Base-by-base conservation (phyloP, 2,888 invertebrate species). In the Ptychoptera contaminata region DNA sequence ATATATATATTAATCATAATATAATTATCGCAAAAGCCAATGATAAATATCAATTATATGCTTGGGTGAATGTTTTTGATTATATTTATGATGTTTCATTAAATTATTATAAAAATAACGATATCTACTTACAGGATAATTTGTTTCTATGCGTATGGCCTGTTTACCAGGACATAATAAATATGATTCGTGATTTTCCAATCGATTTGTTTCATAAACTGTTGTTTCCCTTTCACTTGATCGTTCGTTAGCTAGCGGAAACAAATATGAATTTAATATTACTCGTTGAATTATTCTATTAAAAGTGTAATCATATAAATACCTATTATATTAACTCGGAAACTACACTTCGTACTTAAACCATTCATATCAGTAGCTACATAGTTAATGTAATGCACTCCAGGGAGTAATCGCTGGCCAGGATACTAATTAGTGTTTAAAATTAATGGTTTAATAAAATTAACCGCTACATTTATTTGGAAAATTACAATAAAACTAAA, bases 321-420 rank as follows among this genome's bases (percentile, higher is more conserved):
- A 76, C 77, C 69, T 63, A 69, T 71, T 42, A 79, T 70, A 49
- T 68, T 70, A 47, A 79, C 67, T 15, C 70, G 70, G 59, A 79
- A 80, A 54, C 71, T 72, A 58, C 79, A 80, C 50, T 71, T 71
- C 40, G 74, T 73, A 51, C 69, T 69, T 55, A 73, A 72, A 40
- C 77, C 77, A 51, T 76, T 71, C 23, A 70, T 69, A 56, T 77
- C 79, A 49, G 72, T 72, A 14, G 76, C 79, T 48, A 77, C 69
- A 53, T 79, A 80, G 46, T 70, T 71, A 15, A 79, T 68, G 44
- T 72, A 70, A 57, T 79, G 77, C 35, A 69, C 58, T 7, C 80
- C 80, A 16, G 66, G 58, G 8, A 70, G 67, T 54, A 80, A 70
- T 47, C 67, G 56, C 46, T 73, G 69, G 40, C 79, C 79, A n/a